Evolutionary conservation across 2,113 vertebrate species (phyloP).

Genomic region (Suncus etruscus): DNA sequence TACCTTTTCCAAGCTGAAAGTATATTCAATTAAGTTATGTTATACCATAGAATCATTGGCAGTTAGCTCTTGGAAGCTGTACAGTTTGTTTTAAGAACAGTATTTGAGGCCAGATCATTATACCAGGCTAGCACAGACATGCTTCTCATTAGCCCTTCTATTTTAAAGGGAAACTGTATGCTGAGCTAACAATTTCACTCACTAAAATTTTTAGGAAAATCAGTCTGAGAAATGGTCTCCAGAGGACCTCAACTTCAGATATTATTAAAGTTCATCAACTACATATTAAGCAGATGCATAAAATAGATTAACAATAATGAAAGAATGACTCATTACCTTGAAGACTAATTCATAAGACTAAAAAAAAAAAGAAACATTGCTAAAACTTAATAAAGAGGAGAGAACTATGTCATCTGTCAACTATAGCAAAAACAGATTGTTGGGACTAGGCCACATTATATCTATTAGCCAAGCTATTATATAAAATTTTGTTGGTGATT

Average conservation of each 20-base stretch:
- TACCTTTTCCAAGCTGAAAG: conserved; percentile 77
- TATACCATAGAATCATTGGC: conserved; percentile 71
- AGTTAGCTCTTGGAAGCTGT: conserved; percentile 70
- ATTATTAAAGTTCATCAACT: conserved; percentile 79
- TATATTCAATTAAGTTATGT: conserved; percentile 79
- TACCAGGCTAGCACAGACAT: conserved; percentile 76
- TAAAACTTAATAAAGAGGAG: conserved; percentile 71
- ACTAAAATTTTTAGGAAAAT: conserved; percentile 74
- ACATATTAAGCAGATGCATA: conserved; percentile 74
- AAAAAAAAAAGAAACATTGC: conserved; percentile 51
- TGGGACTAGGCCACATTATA: conserved; percentile 10
- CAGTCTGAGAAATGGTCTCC: conserved; percentile 73
- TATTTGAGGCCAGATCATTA: conserved; percentile 75
- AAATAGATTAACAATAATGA: conserved; percentile 81
- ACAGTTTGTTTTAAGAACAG: conserved; percentile 81
- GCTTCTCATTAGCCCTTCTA: conserved; percentile 79
- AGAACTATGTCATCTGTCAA: conserved; percentile 44
- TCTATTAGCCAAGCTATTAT: conserved; percentile 66
- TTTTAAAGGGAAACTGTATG: conserved; percentile 68
- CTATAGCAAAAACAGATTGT: conserved; percentile 64
- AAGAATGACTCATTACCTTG: conserved; percentile 76
- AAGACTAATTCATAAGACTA: conserved; percentile 76
- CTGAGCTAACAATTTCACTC: conserved; percentile 78
- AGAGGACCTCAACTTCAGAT: conserved; percentile 75
- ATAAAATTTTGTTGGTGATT: conserved; percentile 34